Evolutionary conservation across 2,113 vertebrate genomes (phyloP).

Genomic region (Ageneiosus marmoratus): DNA sequence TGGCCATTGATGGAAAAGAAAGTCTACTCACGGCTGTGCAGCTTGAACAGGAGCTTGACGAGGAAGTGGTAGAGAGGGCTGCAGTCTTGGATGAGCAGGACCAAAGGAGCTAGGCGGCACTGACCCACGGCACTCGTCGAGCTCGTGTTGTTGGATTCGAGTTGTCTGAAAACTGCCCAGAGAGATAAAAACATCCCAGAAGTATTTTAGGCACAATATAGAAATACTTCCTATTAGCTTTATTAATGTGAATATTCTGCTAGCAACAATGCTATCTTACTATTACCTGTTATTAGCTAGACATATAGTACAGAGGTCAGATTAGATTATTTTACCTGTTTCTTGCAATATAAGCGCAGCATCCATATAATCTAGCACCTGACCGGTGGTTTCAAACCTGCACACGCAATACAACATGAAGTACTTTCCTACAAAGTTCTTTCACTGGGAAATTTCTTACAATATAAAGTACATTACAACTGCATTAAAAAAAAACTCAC

Average conservation of each 20-base stretch:
- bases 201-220: neutral
- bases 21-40: conserved; percentile 88
- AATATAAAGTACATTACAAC: neutral
- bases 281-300: neutral
- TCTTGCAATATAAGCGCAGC: conserved; percentile 82
- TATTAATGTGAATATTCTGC: neutral
- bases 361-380: conserved; percentile 88
- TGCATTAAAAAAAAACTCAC: conserved; percentile 71
- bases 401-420: neutral
- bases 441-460: neutral
- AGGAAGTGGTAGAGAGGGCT: conserved; percentile 94
- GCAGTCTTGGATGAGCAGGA: conserved; percentile 93
- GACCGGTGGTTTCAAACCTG: conserved; percentile 84
- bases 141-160: conserved; percentile 87
- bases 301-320: neutral
- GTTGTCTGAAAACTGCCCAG: conserved; percentile 84
- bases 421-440: neutral
- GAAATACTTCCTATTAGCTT: neutral
- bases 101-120: conserved; percentile 91
- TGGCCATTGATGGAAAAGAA: neutral
- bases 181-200: neutral
- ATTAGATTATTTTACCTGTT: conserved; percentile 71
- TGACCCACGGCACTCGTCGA: conserved; percentile 87
- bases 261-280: neutral
- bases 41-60: conserved; percentile 89